Evolutionary conservation across 2,888 invertebrate species (phyloP).

Genomic region (Chrysomela aeneicollis): DNA sequence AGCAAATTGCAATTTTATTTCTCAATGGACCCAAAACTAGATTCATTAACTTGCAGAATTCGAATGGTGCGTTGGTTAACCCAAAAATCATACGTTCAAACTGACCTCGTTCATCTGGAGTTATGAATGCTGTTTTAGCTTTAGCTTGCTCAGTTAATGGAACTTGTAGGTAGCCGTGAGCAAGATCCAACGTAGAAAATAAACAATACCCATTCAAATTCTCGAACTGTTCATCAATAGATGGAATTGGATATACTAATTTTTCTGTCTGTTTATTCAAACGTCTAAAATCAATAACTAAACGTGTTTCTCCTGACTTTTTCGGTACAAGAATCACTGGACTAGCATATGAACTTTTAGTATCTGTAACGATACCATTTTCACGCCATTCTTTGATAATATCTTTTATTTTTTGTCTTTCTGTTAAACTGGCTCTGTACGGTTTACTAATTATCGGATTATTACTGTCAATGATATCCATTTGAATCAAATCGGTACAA

Average conservation of each 20-base stretch:
- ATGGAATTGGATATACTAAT: neutral
- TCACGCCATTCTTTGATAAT: too few species aligned
- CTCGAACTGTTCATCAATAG: neutral
- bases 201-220: neutral
- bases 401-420: neutral
- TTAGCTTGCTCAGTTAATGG: too few species aligned
- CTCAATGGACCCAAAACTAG: slow-evolving; percentile 24
- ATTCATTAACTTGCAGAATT: slow-evolving; percentile 30
- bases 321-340: too few species aligned
- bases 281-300: neutral
- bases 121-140: neutral
- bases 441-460: neutral
- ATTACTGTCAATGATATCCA: neutral
- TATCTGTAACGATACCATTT: too few species aligned
- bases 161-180: neutral
- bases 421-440: neutral
- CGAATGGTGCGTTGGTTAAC: slow-evolving; percentile 30
- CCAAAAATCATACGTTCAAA: slow-evolving; percentile 34
- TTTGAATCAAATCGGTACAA: neutral
- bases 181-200: neutral
- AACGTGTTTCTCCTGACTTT: neutral
- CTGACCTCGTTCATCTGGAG: slow-evolving; percentile 17
- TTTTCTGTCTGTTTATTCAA: neutral
- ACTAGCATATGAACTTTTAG: too few species aligned
- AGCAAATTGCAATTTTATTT: slow-evolving; percentile 22